phyloP scores from a whole-genome alignment of 2,797 vertebrate species.

The Neosilurus mollespiculum region DNA sequence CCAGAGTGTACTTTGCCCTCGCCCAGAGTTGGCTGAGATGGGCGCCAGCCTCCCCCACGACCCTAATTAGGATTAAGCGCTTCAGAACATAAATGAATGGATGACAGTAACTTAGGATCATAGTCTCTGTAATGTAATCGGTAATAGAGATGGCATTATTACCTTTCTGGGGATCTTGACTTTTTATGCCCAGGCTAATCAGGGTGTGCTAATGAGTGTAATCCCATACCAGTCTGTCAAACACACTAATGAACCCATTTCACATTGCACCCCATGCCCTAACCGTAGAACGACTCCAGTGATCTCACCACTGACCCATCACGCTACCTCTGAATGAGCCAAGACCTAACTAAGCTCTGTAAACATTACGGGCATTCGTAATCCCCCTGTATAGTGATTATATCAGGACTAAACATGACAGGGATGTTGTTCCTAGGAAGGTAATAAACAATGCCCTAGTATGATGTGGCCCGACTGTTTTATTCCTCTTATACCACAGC shows the following conservation, averaged over 20 bases:
- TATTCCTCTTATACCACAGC: background rate
- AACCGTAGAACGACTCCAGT: background rate
- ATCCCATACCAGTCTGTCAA: conserved; percentile 37
- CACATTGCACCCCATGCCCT: conserved; percentile 18
- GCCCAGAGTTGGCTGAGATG: too few species aligned
- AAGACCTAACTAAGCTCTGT: background rate
- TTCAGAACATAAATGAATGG: too few species aligned
- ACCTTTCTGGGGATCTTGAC: conserved; percentile 11
- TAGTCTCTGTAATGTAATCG: conserved; percentile 33
- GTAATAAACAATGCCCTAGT: background rate
- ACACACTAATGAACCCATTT: conserved; percentile 39
- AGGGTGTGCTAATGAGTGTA: conserved; percentile 42
- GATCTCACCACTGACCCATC: background rate
- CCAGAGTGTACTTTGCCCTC: too few species aligned
- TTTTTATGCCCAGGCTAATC: conserved; percentile 7
- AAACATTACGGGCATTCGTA: background rate
- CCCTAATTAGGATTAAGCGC: too few species aligned
- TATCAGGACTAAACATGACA: background rate
- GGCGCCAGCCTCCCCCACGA: too few species aligned
- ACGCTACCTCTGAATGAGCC: background rate
- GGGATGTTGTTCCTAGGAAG: background rate
- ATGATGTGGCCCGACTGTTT: background rate
- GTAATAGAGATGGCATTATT: conserved; percentile 39
- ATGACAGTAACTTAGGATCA: background rate
- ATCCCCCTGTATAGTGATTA: background rate